These are phyloP conservation scores for Nomada fabriciana DNA, from an alignment of 2,888 invertebrate species.

Conservation along the genomic window DNA sequence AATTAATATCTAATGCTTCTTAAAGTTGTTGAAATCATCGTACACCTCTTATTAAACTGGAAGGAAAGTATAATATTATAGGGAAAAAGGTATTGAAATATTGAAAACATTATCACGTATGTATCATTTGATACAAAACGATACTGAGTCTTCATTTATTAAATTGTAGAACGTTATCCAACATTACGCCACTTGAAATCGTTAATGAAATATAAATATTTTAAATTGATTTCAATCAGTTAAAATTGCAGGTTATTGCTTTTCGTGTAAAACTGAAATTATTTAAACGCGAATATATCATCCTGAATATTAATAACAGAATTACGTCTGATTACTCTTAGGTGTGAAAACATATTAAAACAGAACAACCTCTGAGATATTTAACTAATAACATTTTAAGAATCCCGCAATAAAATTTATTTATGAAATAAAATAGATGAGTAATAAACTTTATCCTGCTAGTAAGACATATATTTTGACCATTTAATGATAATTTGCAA, in stretches of 20 bases:
- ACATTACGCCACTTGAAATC: slow-evolving; percentile 2
- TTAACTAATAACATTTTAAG: no score
- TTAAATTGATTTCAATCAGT: slow-evolving; percentile 3
- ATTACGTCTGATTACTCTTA: neutral
- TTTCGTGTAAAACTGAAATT: slow-evolving; percentile 1
- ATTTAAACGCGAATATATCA: neutral
- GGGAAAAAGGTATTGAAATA: neutral
- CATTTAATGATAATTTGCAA: no score
- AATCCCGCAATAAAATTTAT: no score
- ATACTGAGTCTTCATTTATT: slow-evolving; percentile 16
- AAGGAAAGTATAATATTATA: neutral
- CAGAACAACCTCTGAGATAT: no score
- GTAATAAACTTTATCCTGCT: no score
- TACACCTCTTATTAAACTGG: no score
- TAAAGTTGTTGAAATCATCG: no score
- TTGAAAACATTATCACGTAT: slow-evolving; percentile 2
- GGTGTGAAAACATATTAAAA: no score
- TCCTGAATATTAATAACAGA: neutral
- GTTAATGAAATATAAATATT: slow-evolving; percentile 4
- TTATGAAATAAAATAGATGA: no score
- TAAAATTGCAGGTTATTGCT: slow-evolving; percentile 8
- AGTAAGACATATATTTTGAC: no score
- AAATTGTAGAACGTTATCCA: slow-evolving; percentile 10
- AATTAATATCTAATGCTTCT: no score
- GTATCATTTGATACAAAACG: slow-evolving; percentile 4